phyloP scores from a whole-genome alignment of 37 sponge, comb jelly and placozoan genomes.

The Oscarella lobularis region DNA sequence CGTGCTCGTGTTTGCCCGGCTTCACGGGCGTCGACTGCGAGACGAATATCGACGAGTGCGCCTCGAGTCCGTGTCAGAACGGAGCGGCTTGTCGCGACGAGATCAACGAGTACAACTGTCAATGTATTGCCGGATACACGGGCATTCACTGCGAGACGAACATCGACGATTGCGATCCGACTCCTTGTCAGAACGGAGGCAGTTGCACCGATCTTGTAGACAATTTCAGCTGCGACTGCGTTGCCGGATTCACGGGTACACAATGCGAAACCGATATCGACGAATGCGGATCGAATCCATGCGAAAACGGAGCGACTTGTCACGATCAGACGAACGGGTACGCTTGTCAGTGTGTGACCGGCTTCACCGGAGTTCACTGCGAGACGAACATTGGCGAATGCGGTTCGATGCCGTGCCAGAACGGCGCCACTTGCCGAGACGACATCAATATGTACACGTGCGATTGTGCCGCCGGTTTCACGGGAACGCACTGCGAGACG shows the following conservation, averaged over 20 bases:
- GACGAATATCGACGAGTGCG: background rate
- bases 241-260: background rate
- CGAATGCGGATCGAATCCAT: background rate
- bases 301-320: background rate
- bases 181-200: background rate
- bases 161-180: background rate
- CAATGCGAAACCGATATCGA: background rate
- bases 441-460: background rate
- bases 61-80: conserved; percentile 2
- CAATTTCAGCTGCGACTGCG: background rate
- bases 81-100: background rate
- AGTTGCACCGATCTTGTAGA: background rate
- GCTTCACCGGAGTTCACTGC: background rate
- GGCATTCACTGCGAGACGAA: background rate
- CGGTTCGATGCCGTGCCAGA: background rate
- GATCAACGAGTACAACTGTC: background rate
- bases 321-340: background rate
- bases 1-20: background rate
- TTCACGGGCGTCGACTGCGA: background rate
- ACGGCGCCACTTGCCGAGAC: background rate
- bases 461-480: background rate
- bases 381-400: background rate
- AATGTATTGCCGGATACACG: background rate
- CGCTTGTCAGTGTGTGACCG: background rate
- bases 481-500: background rate